Conservation (phyloP, 2,797 vertebrate genomes). For the Thamnophis elegans region DNA sequence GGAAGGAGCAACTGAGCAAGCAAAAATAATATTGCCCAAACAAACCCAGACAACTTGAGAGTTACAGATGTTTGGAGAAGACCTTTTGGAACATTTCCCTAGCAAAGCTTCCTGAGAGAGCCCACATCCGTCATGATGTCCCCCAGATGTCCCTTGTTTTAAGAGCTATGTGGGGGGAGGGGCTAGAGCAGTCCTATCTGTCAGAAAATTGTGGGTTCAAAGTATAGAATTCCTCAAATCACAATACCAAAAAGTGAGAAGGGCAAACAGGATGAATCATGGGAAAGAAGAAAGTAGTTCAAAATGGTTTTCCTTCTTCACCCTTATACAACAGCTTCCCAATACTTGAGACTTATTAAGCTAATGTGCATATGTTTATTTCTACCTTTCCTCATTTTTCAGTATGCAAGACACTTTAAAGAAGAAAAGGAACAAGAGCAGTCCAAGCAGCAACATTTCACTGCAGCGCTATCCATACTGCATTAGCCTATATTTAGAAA, state of each 20-base stretch:
- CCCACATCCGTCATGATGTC: conserved; percentile 4
- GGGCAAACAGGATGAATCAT: not conserved
- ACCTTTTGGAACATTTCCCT: conserved; percentile 25
- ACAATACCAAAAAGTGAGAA: not conserved
- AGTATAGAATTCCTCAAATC: conserved; percentile 5
- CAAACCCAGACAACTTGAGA: not conserved
- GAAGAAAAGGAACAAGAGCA: not conserved
- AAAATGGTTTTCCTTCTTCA: not conserved
- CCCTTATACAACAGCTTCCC: no score
- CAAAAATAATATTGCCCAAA: not conserved
- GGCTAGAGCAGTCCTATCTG: not conserved
- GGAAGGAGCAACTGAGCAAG: not conserved
- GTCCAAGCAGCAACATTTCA: not conserved
- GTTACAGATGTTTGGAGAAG: not conserved
- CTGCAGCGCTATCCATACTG: not conserved
- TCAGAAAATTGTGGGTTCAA: not conserved
- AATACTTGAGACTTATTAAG: not conserved
- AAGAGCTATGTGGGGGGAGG: not conserved
- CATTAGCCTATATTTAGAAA: not conserved
- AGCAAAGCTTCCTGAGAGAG: conserved; percentile 7
- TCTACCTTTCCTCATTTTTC: not conserved
- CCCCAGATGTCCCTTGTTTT: conserved; percentile 23
- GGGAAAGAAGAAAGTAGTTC: not conserved
- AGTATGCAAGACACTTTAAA: not conserved
- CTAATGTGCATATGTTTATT: not conserved